phyloP scores from a whole-genome alignment of 2,888 invertebrate genomes.

The Globia sparganii region DNA sequence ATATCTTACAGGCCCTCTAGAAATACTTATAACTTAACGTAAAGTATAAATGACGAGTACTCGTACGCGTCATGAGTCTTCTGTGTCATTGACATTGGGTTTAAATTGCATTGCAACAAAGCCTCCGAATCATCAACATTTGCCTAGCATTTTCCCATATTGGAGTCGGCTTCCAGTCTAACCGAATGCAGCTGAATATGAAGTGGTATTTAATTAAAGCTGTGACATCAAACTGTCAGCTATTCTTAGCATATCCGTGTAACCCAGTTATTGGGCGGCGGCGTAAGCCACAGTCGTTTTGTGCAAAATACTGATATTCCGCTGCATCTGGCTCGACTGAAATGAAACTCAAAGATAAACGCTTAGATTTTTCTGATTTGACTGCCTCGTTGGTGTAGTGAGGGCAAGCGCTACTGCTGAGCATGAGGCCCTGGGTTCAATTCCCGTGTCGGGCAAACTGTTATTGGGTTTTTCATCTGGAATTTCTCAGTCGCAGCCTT shows the following conservation, averaged over 20 bases:
- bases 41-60: not conserved
- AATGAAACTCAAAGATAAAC: constrained; percentile 6
- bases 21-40: not conserved
- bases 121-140: not conserved
- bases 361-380: not conserved
- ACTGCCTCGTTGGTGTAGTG: not conserved
- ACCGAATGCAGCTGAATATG: not conserved
- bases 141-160: not conserved
- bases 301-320: constrained; percentile 6
- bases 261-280: constrained; percentile 24
- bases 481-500: not conserved
- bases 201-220: constrained; percentile 17
- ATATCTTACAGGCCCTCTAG: not conserved
- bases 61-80: not conserved
- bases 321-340: not conserved
- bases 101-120: constrained; percentile 5
- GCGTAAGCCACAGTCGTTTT: not conserved
- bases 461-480: not conserved
- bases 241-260: constrained; percentile 23
- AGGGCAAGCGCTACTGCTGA: not conserved
- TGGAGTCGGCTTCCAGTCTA: not conserved
- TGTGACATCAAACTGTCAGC: constrained; percentile 9
- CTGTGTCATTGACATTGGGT: not conserved
- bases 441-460: not conserved
- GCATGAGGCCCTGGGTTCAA: not conserved